Base-by-base conservation (phyloP, 2,888 invertebrate species). In the Ellobium chinense region DNA sequence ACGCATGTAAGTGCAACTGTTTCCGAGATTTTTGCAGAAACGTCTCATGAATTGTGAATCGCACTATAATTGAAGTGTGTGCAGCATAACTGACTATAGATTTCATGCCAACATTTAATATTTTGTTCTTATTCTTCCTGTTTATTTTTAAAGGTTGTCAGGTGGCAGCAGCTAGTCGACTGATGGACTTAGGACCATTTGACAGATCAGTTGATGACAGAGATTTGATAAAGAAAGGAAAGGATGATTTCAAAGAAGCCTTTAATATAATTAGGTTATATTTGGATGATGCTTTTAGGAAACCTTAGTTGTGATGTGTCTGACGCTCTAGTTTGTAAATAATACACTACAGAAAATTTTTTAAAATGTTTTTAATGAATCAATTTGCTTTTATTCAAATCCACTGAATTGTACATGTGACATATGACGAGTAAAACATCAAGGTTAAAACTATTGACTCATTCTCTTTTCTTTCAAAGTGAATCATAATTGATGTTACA, bases 121-220 rank as follows among this genome's bases (percentile, higher is more conserved):
- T 66, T 62, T 9, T 21, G 7, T 34, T 37, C 27, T 7, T n/a
- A n/a, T n/a, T n/a, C n/a, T n/a, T 70, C 14, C n/a, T 77, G n/a
- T 2, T 62, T 31, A n/a, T 78, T 1, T n/a, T 62, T 62, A 0
- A 18, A 78, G 78, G 27, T n/a, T 62, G 0, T 3, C 60, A 66
- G 0, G 54, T 60, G 27, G 36, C 3, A 34, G 78, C 73, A 9
- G 65, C n/a, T 29, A 21, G 31, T 37, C 54, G 78, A 65, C 36
- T 79, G 7, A 73, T 79, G 78, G 78, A 79, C 66, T 65, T 29
- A 56, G 78, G 56, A 21, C 46, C 36, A 7, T 79, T 73, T 73
- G 78, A 79, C 58, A 54, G 56, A 29, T 62, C 65, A 27, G 56
- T 73, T 46, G 78, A 79, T 65, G 65, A 79, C 34, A 72, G 78